phyloP scores from a whole-genome alignment of 2,797 vertebrate species.

The Mastacembelus armatus region DNA sequence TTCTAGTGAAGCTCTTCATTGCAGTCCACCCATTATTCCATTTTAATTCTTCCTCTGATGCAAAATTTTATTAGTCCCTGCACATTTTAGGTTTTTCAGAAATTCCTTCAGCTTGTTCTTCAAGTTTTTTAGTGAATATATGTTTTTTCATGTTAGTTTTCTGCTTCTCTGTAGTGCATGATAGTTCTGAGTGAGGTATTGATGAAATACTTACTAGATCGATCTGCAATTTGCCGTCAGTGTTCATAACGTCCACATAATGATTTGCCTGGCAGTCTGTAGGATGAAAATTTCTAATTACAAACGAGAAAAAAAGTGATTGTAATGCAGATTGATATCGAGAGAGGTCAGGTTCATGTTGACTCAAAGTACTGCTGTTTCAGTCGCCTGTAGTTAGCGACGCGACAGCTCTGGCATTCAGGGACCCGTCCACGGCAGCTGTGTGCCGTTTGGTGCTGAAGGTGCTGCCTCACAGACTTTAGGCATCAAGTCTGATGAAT shows the following conservation, averaged over 20 bases:
- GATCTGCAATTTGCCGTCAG: background rate
- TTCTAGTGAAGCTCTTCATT: background rate
- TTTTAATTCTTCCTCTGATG: background rate
- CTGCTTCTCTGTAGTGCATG: too few relatives aligned
- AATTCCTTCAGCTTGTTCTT: too few relatives aligned
- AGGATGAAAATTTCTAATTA: background rate
- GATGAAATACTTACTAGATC: background rate
- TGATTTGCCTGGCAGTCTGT: background rate
- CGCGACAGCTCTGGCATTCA: slow-evolving; percentile 42
- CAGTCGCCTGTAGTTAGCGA: slow-evolving; percentile 22
- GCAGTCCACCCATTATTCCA: background rate
- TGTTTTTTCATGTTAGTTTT: too few relatives aligned
- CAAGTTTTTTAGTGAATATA: too few relatives aligned
- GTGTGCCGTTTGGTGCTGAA: slow-evolving; percentile 37
- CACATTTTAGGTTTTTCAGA: too few relatives aligned
- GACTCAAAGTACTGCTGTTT: slow-evolving; percentile 4
- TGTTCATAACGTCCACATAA: background rate
- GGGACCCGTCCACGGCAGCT: slow-evolving; percentile 46
- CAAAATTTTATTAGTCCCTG: background rate
- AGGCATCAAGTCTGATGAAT: background rate
- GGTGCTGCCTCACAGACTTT: background rate
- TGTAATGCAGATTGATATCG: too few relatives aligned
- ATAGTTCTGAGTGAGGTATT: background rate
- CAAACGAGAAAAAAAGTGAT: slow-evolving; percentile 2
- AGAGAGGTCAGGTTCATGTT: background rate